Evolutionary conservation across 2,888 invertebrate genomes (phyloP), one percentile per base, ranked within the genome.

Genomic region (Mellilla xanthometata): DNA sequence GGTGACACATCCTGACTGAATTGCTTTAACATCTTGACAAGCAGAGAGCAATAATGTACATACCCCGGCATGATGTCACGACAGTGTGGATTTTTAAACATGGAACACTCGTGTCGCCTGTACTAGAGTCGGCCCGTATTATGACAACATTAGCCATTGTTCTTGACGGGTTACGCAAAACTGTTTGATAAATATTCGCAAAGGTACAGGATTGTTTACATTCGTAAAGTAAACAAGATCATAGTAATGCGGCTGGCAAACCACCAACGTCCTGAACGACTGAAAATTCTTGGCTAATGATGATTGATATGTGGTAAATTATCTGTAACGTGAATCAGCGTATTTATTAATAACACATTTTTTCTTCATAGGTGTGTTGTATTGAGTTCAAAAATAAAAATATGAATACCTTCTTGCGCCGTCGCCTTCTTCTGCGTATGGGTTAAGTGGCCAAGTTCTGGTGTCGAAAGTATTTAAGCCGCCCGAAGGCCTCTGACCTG

Each of bases 71-170:
- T 66, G 64, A 68, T 60, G 55, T 54, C 51, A 55, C 47, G 42
- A 55, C 54, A 46, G 56, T 52, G 62, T 58, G 51, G 58, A 57
- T 63, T 62, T 56, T 58, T 54, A 60, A 57, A 61, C 60, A 54
- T 52, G 52, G 56, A 48, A 28, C 53, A 55, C 57, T 47, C 62
- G 60, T 47, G 41, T 52, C 45, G 41, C 32, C 30, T 38, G 33
- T 26, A 29, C 42, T 61, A 70, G 69, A 72, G 72, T 68, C 66
- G 69, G 58, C 61, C 52, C 53, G 70, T 87, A 79, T 88, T 88
- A 83, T 86, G 81, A 78, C 73, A 88, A 86, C 72, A 83, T 68
- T 65, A 50, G 57, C 76, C 75, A 85, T 88, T 88, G 87, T 88
- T 85, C 82, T 62, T 62, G 56, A 63, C 63, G 63, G 67, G 74